Evolutionary conservation across 1,140 invertebrate genomes (phyloP).

Genomic region (Cydia splendana): DNA sequence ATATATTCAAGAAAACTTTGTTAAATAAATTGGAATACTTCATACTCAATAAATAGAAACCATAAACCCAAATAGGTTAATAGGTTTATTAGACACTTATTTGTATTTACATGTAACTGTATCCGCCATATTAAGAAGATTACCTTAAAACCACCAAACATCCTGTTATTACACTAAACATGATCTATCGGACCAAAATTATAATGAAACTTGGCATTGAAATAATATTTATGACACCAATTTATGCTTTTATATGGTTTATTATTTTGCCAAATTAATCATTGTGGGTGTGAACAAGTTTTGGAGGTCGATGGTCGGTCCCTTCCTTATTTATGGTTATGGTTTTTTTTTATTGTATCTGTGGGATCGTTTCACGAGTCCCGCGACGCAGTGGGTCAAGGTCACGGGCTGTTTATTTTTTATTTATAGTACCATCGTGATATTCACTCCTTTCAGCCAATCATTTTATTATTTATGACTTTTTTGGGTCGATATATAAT

Average conservation of each 20-base stretch:
- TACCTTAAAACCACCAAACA: conserved; percentile 17
- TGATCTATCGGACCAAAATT: conserved; percentile 14
- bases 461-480: too few species aligned
- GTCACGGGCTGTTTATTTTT: background rate
- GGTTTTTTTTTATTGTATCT: background rate
- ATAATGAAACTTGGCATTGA: conserved; percentile 22
- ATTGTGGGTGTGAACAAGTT: conserved; percentile 25
- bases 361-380: background rate
- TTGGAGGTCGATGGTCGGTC: conserved; percentile 22
- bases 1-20: too few species aligned
- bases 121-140: conserved; percentile 21
- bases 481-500: too few species aligned
- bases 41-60: too few species aligned
- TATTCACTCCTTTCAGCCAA: too few species aligned
- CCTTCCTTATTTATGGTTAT: conserved; percentile 25
- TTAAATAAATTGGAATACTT: too few species aligned
- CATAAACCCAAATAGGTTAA: too few species aligned
- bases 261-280: conserved; percentile 30
- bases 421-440: too few species aligned
- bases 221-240: conserved; percentile 23
- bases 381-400: conserved; percentile 4
- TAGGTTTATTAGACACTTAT: background rate
- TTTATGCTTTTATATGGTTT: conserved; percentile 29
- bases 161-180: conserved; percentile 29
- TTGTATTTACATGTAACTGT: background rate